phyloP scores from a whole-genome alignment of 2,113 vertebrate genomes.

The Ptilorrhoa leucosticta region DNA sequence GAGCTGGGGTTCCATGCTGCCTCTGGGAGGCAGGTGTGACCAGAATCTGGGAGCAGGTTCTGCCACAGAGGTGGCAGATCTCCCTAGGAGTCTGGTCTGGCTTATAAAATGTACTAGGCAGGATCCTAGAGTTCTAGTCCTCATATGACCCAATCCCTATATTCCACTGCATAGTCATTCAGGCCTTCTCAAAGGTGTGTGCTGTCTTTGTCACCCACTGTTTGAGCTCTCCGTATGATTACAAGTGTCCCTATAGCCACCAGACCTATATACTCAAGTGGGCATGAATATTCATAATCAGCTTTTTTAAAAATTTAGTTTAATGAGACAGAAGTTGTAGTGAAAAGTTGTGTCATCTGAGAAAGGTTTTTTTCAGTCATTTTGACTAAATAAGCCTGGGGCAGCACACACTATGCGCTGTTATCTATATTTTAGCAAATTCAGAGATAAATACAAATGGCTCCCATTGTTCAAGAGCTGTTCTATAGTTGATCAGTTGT shows the following conservation, averaged over 20 bases:
- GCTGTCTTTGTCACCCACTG: constrained; percentile 1
- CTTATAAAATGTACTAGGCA: not conserved
- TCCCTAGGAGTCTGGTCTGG: not conserved
- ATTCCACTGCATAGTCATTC: not conserved
- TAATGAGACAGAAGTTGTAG: not conserved
- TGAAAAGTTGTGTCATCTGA: not conserved
- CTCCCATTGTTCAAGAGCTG: not conserved
- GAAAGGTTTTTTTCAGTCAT: not conserved
- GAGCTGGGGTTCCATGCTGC: not conserved
- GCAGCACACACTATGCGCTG: not conserved
- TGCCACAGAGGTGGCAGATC: not conserved
- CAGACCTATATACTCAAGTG: not conserved
- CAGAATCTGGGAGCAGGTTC: not conserved
- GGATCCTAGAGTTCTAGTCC: not conserved
- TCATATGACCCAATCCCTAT: not conserved
- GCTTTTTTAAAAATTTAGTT: not conserved
- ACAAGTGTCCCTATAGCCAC: not conserved
- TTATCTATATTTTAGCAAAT: not conserved
- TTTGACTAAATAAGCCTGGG: not conserved
- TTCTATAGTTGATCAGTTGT: not conserved
- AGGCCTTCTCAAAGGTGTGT: not conserved
- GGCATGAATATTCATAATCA: not conserved
- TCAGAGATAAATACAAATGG: not conserved
- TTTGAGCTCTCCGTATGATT: constrained; percentile 5
- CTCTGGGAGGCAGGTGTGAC: not conserved